Conservation (phyloP, 2,888 invertebrate species). For the Pheosia tremula region DNA sequence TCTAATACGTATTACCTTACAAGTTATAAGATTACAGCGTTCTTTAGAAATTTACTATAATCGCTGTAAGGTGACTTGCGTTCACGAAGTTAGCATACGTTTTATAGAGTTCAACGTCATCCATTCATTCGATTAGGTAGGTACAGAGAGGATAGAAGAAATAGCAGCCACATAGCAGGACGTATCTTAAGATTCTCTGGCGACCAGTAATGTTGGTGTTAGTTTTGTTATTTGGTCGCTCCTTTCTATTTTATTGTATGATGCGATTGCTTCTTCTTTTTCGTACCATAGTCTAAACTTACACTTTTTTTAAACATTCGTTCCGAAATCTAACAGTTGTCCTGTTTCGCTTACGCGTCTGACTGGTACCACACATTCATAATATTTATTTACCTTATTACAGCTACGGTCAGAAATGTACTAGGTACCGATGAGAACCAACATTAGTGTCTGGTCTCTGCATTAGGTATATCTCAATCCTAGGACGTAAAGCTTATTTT, state of each 20-base stretch:
- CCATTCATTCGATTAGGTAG: too few relatives aligned
- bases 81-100: too few relatives aligned
- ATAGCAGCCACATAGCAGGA: too few relatives aligned
- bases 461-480: background rate
- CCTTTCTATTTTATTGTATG: too few relatives aligned
- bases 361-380: constrained; percentile 30
- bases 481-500: background rate
- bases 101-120: too few relatives aligned
- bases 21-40: constrained; percentile 43
- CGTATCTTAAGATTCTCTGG: too few relatives aligned
- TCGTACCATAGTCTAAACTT: too few relatives aligned
- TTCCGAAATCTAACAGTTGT: background rate
- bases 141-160: too few relatives aligned
- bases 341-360: constrained; percentile 28
- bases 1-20: constrained; percentile 42
- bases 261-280: too few relatives aligned
- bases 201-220: too few relatives aligned
- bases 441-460: background rate
- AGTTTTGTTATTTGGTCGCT: too few relatives aligned
- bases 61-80: background rate
- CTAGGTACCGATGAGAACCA: constrained; percentile 38
- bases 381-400: constrained; percentile 75
- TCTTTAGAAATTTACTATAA: constrained; percentile 11
- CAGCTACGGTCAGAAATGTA: constrained; percentile 66
- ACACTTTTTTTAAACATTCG: too few relatives aligned